These are phyloP conservation scores for Spatulosminthurus flaviceps DNA, from an alignment of 2,888 invertebrate genomes.

Conservation along the genomic window DNA sequence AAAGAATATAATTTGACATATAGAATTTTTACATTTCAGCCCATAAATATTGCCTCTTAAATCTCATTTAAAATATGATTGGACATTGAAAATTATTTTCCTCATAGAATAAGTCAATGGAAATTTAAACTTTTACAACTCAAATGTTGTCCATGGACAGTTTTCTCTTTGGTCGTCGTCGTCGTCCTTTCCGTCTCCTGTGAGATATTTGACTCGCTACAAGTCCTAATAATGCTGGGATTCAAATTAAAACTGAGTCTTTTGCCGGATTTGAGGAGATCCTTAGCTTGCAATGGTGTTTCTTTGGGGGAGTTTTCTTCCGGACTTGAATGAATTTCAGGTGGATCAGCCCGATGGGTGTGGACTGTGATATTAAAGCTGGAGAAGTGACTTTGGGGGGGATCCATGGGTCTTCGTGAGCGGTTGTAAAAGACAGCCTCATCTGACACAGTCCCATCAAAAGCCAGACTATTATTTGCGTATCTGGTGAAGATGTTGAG, in stretches of 20 bases:
- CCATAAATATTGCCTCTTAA: no score
- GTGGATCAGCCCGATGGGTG: not conserved
- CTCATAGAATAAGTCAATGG: no score
- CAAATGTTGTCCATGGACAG: no score
- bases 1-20: no score
- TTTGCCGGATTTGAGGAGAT: not conserved
- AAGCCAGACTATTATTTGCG: not conserved
- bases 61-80: no score
- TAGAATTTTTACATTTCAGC: no score
- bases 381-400: not conserved
- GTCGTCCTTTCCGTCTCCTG: no score
- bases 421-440: not conserved
- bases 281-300: not conserved
- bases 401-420: not conserved
- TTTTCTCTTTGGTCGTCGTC: no score
- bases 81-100: no score
- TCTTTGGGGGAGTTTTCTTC: not conserved
- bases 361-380: not conserved
- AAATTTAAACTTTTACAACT: no score
- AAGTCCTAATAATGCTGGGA: not conserved
- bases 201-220: constrained; percentile 5
- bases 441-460: not conserved
- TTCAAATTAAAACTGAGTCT: not conserved
- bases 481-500: not conserved
- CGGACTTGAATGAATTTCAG: not conserved